phyloP scores from a whole-genome alignment of 2,797 vertebrate genomes.

The Pyrrhura leucotis region DNA sequence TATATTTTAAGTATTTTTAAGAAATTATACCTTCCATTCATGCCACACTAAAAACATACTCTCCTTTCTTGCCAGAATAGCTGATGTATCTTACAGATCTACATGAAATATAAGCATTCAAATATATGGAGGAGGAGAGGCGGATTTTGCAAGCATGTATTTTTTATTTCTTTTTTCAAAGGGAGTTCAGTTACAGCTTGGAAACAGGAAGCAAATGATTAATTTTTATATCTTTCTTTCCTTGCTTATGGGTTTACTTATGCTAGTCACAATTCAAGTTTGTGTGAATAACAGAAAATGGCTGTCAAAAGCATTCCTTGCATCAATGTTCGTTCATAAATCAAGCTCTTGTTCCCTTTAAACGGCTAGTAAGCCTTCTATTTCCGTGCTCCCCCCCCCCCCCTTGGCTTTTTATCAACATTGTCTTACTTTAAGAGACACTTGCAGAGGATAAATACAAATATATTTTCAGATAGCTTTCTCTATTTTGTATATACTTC shows the following conservation, averaged over 20 bases:
- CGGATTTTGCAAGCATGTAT: background rate
- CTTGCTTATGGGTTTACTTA: background rate
- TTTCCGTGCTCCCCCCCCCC: background rate
- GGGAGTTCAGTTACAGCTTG: background rate
- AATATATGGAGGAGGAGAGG: background rate
- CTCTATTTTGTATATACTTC: background rate
- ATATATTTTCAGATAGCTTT: background rate
- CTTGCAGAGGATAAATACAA: background rate
- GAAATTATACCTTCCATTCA: background rate
- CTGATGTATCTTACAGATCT: background rate
- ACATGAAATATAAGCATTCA: fast-evolving
- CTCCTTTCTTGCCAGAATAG: background rate
- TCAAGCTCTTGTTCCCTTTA: background rate
- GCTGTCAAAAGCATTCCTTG: background rate
- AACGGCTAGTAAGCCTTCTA: background rate
- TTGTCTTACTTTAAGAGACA: background rate
- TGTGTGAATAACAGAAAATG: background rate
- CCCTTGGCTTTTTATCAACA: background rate
- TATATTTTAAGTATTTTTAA: background rate
- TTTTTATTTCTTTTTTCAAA: background rate
- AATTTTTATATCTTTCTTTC: background rate
- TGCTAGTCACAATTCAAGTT: background rate
- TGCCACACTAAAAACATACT: background rate
- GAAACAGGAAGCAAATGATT: background rate
- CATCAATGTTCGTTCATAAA: background rate